Conservation (phyloP, 2,113 vertebrate genomes). For the Clarias gariepinus region DNA sequence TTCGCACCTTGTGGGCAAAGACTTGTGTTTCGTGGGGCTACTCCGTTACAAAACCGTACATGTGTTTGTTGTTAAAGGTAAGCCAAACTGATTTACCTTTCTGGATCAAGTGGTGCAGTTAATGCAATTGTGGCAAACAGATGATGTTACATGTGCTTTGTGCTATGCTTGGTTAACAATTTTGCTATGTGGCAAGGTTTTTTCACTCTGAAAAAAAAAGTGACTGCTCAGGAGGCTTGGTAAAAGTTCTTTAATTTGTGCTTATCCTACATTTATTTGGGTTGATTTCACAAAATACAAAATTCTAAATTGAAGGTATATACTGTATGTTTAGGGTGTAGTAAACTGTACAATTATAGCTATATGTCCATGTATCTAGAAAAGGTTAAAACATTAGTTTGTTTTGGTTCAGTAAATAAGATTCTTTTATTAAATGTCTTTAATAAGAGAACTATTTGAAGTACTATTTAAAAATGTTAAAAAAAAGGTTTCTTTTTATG, state of each 20-base stretch:
- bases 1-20: conserved; percentile 61
- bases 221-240: neutral
- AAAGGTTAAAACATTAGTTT: neutral
- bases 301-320: neutral
- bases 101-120: conserved; percentile 39
- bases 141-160: conserved; percentile 44
- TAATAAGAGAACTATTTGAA: no score
- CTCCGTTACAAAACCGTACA: conserved; percentile 58
- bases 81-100: conserved; percentile 65
- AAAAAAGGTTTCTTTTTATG: no score
- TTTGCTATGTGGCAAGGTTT: conserved; percentile 9
- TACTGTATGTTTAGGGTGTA: neutral
- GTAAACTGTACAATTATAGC: neutral
- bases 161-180: conserved; percentile 19
- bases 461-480: no score
- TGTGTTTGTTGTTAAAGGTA: conserved; percentile 65
- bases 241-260: neutral
- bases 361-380: neutral
- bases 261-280: no score
- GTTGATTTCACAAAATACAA: neutral
- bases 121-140: conserved; percentile 32
- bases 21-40: conserved; percentile 53
- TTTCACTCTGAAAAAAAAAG: neutral
- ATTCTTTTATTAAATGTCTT: no score
- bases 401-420: neutral